These are phyloP conservation scores for Caenorhabditis inopinata DNA, from an alignment of 1,140 invertebrate species.

Conservation along the genomic window DNA sequence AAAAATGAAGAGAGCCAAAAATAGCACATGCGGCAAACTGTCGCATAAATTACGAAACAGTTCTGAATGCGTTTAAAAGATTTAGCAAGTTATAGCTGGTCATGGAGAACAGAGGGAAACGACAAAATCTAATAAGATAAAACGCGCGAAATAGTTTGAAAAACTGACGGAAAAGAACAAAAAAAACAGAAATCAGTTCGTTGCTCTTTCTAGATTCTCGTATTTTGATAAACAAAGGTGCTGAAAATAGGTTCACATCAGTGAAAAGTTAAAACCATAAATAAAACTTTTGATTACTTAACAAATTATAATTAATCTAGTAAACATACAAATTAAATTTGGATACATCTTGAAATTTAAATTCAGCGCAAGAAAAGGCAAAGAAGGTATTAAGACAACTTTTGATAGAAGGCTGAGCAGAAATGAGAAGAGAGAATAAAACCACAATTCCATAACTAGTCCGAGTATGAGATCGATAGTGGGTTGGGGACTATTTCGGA, in stretches of 20 bases:
- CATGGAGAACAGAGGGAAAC: background rate
- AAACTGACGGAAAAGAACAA: background rate
- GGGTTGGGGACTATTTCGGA: background rate
- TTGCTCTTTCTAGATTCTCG: background rate
- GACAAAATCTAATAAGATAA: background rate
- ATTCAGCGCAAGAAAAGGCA: constrained; percentile 23
- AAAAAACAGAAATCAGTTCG: background rate
- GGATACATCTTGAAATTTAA: too few relatives aligned
- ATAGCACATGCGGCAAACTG: background rate
- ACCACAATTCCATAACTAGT: too few relatives aligned
- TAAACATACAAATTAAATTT: too few relatives aligned
- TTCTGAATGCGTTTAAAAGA: too few relatives aligned
- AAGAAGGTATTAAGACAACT: background rate
- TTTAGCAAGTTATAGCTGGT: background rate
- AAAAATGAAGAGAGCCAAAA: background rate
- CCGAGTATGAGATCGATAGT: background rate
- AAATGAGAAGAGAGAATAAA: background rate
- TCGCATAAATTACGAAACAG: background rate
- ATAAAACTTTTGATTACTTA: background rate
- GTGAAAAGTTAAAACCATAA: background rate
- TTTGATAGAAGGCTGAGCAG: constrained; percentile 21
- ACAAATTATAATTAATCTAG: background rate
- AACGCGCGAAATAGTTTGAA: background rate
- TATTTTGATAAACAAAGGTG: background rate
- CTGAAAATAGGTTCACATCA: background rate